Evolutionary conservation across 2,888 invertebrate species (phyloP).

Genomic region (Acrocyrtus sp.): DNA sequence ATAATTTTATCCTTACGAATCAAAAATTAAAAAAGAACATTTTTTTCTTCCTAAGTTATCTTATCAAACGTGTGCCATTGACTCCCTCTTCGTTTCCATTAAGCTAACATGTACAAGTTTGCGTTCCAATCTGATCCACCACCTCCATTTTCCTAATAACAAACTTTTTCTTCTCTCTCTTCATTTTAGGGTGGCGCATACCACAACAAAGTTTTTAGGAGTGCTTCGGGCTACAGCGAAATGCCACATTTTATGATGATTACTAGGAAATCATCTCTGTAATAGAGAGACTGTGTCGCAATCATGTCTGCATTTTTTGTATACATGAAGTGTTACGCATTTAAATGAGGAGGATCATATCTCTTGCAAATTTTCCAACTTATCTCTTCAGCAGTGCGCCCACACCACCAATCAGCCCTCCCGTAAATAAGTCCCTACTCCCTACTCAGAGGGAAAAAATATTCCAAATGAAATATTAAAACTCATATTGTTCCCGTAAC

Average conservation of each 20-base stretch:
- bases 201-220: too few relatives aligned
- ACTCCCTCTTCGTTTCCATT: neutral
- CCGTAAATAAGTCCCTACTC: too few relatives aligned
- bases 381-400: neutral
- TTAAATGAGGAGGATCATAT: too few relatives aligned
- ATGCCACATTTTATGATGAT: neutral
- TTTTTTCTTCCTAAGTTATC: too few relatives aligned
- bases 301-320: too few relatives aligned
- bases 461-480: constrained; percentile 26
- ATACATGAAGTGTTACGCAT: too few relatives aligned
- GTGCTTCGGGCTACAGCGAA: neutral
- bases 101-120: neutral
- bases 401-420: neutral
- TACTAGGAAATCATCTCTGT: neutral
- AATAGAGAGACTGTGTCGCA: too few relatives aligned
- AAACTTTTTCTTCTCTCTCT: neutral
- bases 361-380: too few relatives aligned
- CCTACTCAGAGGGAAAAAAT: too few relatives aligned
- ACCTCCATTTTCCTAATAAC: neutral
- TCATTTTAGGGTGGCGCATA: too few relatives aligned
- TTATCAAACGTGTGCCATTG: neutral
- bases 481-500: constrained; percentile 35
- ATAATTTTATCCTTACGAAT: too few relatives aligned
- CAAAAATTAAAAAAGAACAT: too few relatives aligned
- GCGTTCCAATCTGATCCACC: neutral